phyloP scores from a whole-genome alignment of 2,888 invertebrate species.

The Drosophila testacea region DNA sequence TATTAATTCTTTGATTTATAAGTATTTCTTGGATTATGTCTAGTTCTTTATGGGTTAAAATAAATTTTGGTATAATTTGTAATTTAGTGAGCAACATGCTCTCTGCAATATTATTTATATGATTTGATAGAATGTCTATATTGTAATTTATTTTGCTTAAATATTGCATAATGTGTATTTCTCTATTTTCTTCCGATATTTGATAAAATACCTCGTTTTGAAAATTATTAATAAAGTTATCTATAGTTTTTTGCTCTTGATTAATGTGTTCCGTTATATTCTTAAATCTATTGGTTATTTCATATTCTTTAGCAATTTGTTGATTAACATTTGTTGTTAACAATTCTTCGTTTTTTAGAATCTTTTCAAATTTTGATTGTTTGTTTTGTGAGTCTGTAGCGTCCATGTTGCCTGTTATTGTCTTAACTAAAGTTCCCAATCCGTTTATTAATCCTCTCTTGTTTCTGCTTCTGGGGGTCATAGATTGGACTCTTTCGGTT shows the following conservation, averaged over 20 bases:
- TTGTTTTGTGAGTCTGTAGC: neutral
- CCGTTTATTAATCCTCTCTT: neutral
- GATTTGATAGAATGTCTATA: too few species aligned
- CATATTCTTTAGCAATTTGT: neutral
- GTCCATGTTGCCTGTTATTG: constrained; percentile 2
- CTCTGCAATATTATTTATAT: too few species aligned
- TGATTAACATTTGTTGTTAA: neutral
- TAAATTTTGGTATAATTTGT: too few species aligned
- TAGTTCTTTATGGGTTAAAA: too few species aligned
- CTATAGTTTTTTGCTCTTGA: neutral
- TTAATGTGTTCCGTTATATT: neutral
- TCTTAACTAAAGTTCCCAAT: neutral
- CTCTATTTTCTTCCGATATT: neutral
- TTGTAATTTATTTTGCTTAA: too few species aligned
- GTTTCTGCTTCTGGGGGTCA: constrained; percentile 1
- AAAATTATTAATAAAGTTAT: too few species aligned
- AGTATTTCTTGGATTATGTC: too few species aligned
- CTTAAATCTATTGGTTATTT: neutral
- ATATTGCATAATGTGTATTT: too few species aligned
- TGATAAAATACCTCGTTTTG: constrained; percentile 1
- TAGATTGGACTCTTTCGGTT: neutral
- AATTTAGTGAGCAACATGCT: too few species aligned
- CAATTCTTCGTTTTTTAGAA: neutral
- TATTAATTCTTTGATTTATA: too few species aligned
- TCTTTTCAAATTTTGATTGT: neutral